Base-by-base conservation (phyloP, 1,140 invertebrate genomes). In the Lucilia cuprina region DNA sequence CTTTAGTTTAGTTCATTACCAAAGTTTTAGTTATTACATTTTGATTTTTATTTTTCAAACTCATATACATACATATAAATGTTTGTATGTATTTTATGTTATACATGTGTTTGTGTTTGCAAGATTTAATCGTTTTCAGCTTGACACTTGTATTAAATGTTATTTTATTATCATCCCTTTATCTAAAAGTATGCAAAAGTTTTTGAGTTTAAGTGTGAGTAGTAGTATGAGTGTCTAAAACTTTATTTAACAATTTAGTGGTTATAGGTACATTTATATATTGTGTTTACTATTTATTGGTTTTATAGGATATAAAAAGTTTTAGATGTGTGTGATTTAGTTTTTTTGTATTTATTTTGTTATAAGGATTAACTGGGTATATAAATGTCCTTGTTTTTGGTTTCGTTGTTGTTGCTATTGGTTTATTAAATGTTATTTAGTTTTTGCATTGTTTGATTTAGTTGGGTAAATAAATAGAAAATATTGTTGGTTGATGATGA, bases 61-160 rank as follows among this genome's bases (percentile, higher is more conserved):
- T 17, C 5, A 0, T 60, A 60, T 14, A 60, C 14, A 14, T 60
- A 60, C 14, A n/a, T 10, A 30, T 30, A 3, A 30, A 30, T 30
- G 25, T 30, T 30, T 30, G 3, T 30, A 30, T 30, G 25, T 70
- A 21, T 70, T 70, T 70, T 7, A 9, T 70, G 19, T 21, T 12
- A 41, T 41, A 41, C 10, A 10, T 25, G 5, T 12, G 65, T 70
- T 7, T 70, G 19, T 60, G 8, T 65, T 5, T 70, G 19, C 25
- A 5, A 9, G 77, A 80, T 80, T 80, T 80, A 80, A 80, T 49
- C 47, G 77, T 80, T 47, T 50, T 80, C 49, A 49, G 41, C 25
- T 50, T 80, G 77, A 21, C 77, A 80, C 41, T 80, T 80, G 77
- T 80, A 80, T 80, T 80, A 80, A 80, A 80, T 80, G 77, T 80